Evolutionary conservation across 2,113 vertebrate species (phyloP).

Genomic region (Irena cyanogastra): DNA sequence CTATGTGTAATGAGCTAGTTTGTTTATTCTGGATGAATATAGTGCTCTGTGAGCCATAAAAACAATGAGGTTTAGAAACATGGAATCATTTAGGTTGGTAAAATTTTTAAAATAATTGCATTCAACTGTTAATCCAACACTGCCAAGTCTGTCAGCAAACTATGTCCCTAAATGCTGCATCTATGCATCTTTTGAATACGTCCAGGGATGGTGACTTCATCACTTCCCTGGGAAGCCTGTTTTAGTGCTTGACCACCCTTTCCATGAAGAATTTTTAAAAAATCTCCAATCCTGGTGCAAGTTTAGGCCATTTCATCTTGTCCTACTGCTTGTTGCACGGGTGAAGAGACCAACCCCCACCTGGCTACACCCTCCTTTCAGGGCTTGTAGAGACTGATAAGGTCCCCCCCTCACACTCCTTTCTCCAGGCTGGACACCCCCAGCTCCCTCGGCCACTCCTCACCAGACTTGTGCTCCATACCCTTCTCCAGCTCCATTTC

Average conservation of each 20-base stretch:
- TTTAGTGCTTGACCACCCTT: background rate
- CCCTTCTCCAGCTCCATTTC: accelerated
- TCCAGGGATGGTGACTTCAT: background rate
- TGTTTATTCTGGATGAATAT: background rate
- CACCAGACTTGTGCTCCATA: accelerated
- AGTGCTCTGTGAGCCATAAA: background rate
- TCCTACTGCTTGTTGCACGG: accelerated
- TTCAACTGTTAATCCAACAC: background rate
- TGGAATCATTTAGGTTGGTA: background rate
- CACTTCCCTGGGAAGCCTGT: background rate
- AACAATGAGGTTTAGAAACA: background rate
- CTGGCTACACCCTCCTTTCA: background rate
- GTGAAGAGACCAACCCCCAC: background rate
- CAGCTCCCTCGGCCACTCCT: background rate
- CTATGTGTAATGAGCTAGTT: background rate
- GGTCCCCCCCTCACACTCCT: accelerated
- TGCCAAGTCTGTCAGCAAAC: background rate
- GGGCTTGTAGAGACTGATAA: background rate
- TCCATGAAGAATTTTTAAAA: background rate
- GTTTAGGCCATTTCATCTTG: background rate
- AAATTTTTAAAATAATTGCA: background rate
- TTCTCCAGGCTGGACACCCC: background rate
- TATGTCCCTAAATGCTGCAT: background rate
- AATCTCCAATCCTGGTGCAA: background rate
- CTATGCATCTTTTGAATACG: background rate